Base-by-base conservation (phyloP, 2,797 vertebrate species). In the Lithobates sylvaticus region DNA sequence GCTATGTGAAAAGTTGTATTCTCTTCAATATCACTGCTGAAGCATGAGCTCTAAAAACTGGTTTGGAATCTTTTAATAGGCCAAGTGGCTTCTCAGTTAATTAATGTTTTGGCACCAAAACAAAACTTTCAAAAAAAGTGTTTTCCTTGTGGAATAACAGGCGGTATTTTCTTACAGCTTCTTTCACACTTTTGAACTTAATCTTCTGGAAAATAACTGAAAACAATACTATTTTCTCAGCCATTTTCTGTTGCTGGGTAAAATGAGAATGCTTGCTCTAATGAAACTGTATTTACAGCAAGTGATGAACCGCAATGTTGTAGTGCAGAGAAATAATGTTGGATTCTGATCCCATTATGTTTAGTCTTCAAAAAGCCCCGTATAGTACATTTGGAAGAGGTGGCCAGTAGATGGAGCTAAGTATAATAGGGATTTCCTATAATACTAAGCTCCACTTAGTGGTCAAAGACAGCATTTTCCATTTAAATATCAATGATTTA, bases 1-100 rank as follows among this genome's bases (percentile, higher is more conserved):
- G 90, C 88, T 90, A 36, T 23, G 6, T 61, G 54, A 42, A 87
- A 86, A 71, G 86, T 88, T 72, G 54, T 85, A 85, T 91, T 89
- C 92, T 91, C 94, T 94, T 92, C 93, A 92, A 94, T 89, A 90
- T 89, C 92, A 88, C 69, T 76, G 88, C 86, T 86, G 88, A 88
- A 88, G 85, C 89, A 88, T 88, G 88, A 90, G 89, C 82, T 71
- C 85, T 89, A 84, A 86, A 91, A 90, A 95, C 94, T 95, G 27
- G 94, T 94, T 89, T 90, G 89, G 90, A 81, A 93, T 89, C 93
- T 91, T 93, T 90, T 88, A 95, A 94, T 93, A 91, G 93, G 92
- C 88, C 80, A 83, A 58, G 47, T 18, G 91, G 91, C 93, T 95
- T 93, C 94, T 93, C 92, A 93, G 94, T 93, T 93, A 94, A 93